A percentile compares a stretch with the other conserved stretches of the same genome.
Conservation (phyloP, 2,113 vertebrate genomes). For the Sander lucioperca region DNA sequence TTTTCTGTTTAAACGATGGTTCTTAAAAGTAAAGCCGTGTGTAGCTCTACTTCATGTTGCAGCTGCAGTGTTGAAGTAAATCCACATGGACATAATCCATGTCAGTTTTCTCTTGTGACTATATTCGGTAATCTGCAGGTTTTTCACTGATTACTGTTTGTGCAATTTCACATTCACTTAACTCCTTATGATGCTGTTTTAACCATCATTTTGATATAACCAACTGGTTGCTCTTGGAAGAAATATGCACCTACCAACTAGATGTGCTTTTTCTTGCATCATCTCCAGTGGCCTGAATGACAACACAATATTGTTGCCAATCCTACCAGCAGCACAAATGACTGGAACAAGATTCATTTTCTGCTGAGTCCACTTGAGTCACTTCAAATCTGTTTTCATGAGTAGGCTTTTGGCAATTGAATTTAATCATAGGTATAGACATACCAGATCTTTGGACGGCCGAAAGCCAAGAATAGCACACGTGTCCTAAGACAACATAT, state of each 20-base stretch:
- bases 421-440: constrained; percentile 21
- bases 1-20: background rate
- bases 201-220: background rate
- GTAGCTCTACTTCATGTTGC: background rate
- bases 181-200: background rate
- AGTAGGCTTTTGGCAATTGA: constrained; percentile 1
- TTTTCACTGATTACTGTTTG: background rate
- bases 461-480: constrained; percentile 17
- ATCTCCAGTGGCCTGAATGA: constrained; percentile 22
- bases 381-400: background rate
- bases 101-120: background rate
- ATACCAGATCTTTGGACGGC: background rate
- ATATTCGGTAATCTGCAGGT: background rate
- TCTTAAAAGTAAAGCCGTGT: background rate
- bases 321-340: background rate
- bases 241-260: background rate
- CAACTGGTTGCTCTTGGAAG: background rate
- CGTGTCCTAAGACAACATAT: background rate
- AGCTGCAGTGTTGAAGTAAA: background rate
- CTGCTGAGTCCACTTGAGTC: constrained; percentile 4
- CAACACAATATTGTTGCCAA: constrained; percentile 8
- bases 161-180: background rate
- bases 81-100: background rate
- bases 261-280: background rate
- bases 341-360: constrained; percentile 16